Conservation (phyloP, 2,888 invertebrate genomes). For the Drosophila stalkeri region DNA sequence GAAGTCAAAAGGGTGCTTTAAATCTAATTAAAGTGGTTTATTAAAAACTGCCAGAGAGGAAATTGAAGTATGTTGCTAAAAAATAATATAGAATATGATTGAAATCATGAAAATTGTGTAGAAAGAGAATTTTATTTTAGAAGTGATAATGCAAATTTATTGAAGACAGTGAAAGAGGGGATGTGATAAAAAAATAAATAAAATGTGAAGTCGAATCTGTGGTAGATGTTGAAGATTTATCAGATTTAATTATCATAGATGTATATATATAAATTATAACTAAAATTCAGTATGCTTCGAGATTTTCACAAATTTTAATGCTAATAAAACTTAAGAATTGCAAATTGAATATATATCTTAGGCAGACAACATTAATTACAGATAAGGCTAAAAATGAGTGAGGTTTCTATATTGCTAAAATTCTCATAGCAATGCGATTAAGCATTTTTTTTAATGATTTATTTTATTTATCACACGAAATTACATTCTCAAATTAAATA, state of each 20-base stretch:
- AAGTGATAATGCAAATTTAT: neutral
- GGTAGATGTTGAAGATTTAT: neutral
- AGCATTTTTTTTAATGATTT: too few relatives aligned
- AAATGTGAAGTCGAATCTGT: neutral
- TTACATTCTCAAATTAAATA: too few relatives aligned
- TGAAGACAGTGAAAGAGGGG: neutral
- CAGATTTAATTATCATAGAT: neutral
- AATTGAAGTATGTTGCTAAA: neutral
- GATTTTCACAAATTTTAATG: too few relatives aligned
- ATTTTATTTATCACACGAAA: too few relatives aligned
- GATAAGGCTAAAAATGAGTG: too few relatives aligned
- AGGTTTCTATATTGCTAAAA: too few relatives aligned
- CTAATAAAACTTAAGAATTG: too few relatives aligned
- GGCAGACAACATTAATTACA: too few relatives aligned
- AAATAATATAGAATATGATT: neutral
- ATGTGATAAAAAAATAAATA: neutral
- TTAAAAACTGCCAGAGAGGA: neutral
- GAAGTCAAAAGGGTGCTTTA: neutral
- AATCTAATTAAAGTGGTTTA: slow-evolving; percentile 7
- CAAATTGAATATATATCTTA: too few relatives aligned
- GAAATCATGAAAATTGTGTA: neutral
- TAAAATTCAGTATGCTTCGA: too few relatives aligned
- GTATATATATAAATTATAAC: too few relatives aligned
- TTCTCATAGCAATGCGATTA: too few relatives aligned
- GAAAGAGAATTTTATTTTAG: neutral